These are phyloP conservation scores for Gymnocheta viridis DNA, from an alignment of 2,888 invertebrate species.

Conservation along the genomic window DNA sequence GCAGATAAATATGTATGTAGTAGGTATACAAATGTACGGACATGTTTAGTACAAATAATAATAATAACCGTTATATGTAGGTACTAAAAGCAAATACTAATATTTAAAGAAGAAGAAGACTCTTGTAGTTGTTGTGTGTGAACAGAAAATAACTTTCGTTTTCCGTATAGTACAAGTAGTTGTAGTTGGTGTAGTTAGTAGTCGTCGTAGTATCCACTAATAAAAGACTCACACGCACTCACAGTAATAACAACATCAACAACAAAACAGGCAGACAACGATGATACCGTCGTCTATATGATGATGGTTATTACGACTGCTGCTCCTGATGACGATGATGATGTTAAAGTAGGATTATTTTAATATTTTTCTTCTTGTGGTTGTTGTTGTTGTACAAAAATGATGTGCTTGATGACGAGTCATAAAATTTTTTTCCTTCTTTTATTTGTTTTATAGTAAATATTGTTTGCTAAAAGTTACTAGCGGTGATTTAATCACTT, in stretches of 20 bases:
- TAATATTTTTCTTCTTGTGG: background rate
- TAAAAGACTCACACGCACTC: constrained; percentile 10
- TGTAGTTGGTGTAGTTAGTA: constrained; percentile 48
- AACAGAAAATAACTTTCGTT: constrained; percentile 69
- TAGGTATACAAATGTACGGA: background rate
- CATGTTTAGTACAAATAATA: constrained; percentile 11
- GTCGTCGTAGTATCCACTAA: constrained; percentile 40
- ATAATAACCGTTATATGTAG: constrained; percentile 19
- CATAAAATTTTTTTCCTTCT: background rate
- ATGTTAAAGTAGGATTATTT: constrained; percentile 3
- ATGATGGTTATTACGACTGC: constrained; percentile 52
- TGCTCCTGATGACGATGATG: background rate
- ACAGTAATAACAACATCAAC: constrained; percentile 22
- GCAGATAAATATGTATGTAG: background rate
- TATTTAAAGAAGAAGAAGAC: constrained; percentile 8
- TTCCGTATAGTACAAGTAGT: constrained; percentile 66
- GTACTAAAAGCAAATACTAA: constrained; percentile 6
- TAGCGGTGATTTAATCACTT: constrained; percentile 74
- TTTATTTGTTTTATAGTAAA: constrained; percentile 42
- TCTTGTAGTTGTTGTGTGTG: constrained; percentile 20
- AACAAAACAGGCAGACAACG: constrained; percentile 41
- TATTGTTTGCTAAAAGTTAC: constrained; percentile 36
- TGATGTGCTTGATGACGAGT: constrained; percentile 12
- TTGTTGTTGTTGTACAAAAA: constrained; percentile 6
- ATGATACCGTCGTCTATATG: constrained; percentile 53